These are phyloP conservation scores for Battus philenor DNA, from an alignment of 1,140 invertebrate species.

Conservation along the genomic window DNA sequence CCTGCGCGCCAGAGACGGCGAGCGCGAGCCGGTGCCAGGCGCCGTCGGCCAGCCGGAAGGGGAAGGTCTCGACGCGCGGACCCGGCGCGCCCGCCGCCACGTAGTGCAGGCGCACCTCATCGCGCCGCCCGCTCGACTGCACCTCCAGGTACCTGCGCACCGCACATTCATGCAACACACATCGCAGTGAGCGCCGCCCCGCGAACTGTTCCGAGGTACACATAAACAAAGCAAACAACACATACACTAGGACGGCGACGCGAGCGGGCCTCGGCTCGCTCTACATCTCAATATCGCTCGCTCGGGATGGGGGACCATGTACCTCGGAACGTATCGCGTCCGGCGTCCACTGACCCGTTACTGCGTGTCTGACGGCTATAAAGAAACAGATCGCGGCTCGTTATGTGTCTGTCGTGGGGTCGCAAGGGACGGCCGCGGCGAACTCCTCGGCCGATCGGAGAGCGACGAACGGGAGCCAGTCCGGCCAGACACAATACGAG, in stretches of 20 bases:
- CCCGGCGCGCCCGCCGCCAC: constrained; percentile 78
- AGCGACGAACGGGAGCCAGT: constrained; percentile 26
- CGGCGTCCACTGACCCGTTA: constrained; percentile 48
- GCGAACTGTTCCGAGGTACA: constrained; percentile 73
- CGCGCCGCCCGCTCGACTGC: constrained; percentile 90
- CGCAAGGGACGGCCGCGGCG: constrained; percentile 32
- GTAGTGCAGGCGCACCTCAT: constrained; percentile 89
- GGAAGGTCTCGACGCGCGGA: constrained; percentile 89
- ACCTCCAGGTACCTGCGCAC: constrained; percentile 88
- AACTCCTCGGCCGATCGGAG: constrained; percentile 20
- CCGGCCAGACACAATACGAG: constrained; percentile 39
- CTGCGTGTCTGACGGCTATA: constrained; percentile 46
- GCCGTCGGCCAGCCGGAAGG: constrained; percentile 89
- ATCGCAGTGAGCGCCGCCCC: constrained; percentile 27
- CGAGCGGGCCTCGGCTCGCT: constrained; percentile 64
- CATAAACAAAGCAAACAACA: constrained; percentile 67
- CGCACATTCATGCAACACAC: constrained; percentile 32
- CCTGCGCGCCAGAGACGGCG: constrained; percentile 87
- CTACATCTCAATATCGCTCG: constrained; percentile 77
- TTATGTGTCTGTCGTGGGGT: constrained; percentile 33
- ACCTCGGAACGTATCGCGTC: constrained; percentile 75
- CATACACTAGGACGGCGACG: constrained; percentile 53
- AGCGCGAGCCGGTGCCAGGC: constrained; percentile 91
- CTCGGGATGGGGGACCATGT: constrained; percentile 74
- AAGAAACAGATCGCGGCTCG: constrained; percentile 37